These are phyloP conservation scores for Coelinius sp. DNA, from an alignment of 2,888 invertebrate species.

Conservation along the genomic window DNA sequence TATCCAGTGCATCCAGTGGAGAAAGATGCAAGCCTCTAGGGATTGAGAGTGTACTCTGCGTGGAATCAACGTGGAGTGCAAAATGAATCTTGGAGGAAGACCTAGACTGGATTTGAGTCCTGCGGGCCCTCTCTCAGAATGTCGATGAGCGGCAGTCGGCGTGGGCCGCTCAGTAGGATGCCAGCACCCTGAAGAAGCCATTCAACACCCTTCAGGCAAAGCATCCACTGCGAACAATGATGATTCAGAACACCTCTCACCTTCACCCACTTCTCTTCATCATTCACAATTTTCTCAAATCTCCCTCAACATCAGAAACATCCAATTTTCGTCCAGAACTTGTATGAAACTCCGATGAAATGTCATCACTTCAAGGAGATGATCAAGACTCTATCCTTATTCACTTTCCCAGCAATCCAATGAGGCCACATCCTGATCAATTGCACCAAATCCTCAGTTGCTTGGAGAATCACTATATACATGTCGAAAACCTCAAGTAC, in stretches of 20 bases:
- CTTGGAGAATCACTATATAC: background rate
- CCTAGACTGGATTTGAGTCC: constrained; percentile 59
- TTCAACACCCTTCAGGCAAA: constrained; percentile 62
- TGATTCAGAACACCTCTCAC: constrained; percentile 18
- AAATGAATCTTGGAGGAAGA: constrained; percentile 9
- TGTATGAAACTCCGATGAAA: background rate
- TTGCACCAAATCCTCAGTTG: background rate
- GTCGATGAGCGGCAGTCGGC: constrained; percentile 67
- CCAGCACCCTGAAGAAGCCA: constrained; percentile 69
- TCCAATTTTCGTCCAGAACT: background rate
- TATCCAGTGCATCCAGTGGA: constrained; percentile 48
- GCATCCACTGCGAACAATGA: constrained; percentile 57
- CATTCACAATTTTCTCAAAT: background rate
- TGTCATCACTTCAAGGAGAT: background rate
- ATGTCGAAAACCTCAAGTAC: background rate
- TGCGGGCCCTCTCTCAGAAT: constrained; percentile 60
- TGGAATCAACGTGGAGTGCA: constrained; percentile 18
- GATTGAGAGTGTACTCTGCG: constrained; percentile 28
- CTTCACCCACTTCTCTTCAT: constrained; percentile 1
- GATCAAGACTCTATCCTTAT: background rate
- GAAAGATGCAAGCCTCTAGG: constrained; percentile 49
- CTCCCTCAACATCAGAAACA: background rate
- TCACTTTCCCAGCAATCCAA: background rate
- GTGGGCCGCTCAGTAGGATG: constrained; percentile 70
- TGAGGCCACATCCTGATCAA: background rate